These are phyloP conservation scores for Novumbra hubbsi DNA, from an alignment of 2,797 vertebrate genomes.

Conservation along the genomic window DNA sequence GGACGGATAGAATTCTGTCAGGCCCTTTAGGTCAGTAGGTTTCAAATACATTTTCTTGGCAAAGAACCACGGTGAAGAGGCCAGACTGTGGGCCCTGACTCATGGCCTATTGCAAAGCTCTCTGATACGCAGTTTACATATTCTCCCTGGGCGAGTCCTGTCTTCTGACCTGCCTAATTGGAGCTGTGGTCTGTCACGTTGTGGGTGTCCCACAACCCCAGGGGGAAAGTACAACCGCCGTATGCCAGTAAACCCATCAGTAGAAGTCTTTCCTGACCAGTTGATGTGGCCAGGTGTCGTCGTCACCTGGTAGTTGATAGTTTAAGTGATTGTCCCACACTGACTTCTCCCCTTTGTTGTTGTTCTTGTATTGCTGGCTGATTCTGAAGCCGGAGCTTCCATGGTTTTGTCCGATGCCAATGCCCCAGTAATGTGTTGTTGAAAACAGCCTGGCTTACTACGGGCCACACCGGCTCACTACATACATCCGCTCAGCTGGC, in stretches of 20 bases:
- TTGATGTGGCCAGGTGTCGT: neutral
- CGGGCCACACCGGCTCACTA: slow-evolving; percentile 35
- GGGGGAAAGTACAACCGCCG: neutral
- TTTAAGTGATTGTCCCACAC: neutral
- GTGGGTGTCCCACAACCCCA: neutral
- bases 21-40: neutral
- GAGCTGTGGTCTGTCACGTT: neutral
- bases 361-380: slow-evolving; percentile 33
- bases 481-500: slow-evolving; percentile 58
- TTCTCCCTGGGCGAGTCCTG: neutral
- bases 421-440: slow-evolving; percentile 5
- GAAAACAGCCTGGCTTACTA: slow-evolving; percentile 42
- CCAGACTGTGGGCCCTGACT: neutral
- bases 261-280: neutral
- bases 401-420: slow-evolving; percentile 36
- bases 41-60: neutral
- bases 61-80: neutral
- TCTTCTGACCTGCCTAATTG: neutral
- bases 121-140: neutral
- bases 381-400: slow-evolving; percentile 9
- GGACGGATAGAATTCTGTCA: neutral
- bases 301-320: neutral
- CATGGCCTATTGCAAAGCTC: neutral
- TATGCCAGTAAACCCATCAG: neutral
- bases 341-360: neutral